These are phyloP conservation scores for Cheiracanthium punctorium DNA, from an alignment of 2,888 invertebrate genomes.

Conservation along the genomic window DNA sequence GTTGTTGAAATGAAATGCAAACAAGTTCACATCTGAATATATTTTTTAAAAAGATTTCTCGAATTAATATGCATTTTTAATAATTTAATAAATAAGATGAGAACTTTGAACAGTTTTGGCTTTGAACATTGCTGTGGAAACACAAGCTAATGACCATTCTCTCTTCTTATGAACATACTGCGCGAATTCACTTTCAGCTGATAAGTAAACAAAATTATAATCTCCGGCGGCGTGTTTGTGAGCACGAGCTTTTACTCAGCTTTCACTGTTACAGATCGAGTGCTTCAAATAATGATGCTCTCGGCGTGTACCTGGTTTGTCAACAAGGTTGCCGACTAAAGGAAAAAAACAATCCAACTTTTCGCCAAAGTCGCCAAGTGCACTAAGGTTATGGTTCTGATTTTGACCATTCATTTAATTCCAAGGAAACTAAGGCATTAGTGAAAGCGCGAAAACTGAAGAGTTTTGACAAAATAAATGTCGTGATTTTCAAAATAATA, in stretches of 20 bases:
- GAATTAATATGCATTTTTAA: no score
- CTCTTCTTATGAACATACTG: background rate
- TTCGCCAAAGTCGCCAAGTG: background rate
- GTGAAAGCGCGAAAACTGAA: no score
- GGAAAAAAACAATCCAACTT: background rate
- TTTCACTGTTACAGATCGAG: conserved; percentile 24
- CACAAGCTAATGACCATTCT: background rate
- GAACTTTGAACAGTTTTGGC: no score
- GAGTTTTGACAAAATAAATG: no score
- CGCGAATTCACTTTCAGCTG: background rate
- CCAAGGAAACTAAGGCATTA: no score
- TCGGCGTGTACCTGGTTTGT: conserved; percentile 14
- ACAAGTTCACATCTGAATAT: background rate
- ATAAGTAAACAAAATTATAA: background rate
- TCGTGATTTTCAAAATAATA: no score
- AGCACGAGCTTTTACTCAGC: background rate
- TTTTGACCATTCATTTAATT: background rate
- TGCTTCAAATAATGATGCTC: background rate
- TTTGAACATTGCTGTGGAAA: background rate
- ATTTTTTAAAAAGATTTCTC: background rate
- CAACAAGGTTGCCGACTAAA: background rate
- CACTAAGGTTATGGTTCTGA: background rate
- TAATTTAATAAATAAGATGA: no score
- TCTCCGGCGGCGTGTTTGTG: background rate
- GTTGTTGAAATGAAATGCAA: background rate